Percentiles rank a stretch among this genome's conserved stretches.
phyloP scores from a whole-genome alignment of 2,888 invertebrate species.

The Thecocarcelia acutangulata region DNA sequence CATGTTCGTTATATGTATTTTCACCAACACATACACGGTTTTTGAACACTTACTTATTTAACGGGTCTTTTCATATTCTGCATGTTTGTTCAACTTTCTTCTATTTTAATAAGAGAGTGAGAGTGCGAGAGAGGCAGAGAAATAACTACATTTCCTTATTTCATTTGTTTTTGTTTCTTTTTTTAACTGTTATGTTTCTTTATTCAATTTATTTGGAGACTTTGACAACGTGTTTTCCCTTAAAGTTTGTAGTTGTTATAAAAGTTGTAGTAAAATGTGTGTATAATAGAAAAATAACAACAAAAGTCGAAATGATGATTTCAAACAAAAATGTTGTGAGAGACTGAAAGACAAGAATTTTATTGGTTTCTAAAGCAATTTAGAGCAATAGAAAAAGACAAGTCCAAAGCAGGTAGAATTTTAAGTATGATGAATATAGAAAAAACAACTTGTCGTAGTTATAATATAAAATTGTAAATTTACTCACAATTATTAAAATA shows the following conservation, averaged over 20 bases:
- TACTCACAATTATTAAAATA: too few species aligned
- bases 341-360: constrained; percentile 2
- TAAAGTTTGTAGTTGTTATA: constrained; percentile 5
- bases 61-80: constrained; percentile 4
- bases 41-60: constrained; percentile 13
- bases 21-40: neutral
- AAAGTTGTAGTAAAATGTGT: constrained; percentile 14
- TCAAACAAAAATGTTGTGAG: constrained; percentile 43
- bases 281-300: constrained; percentile 17
- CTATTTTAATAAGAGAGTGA: constrained; percentile 22
- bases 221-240: constrained; percentile 54
- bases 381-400: too few species aligned
- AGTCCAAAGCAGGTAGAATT: too few species aligned
- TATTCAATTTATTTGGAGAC: constrained; percentile 37
- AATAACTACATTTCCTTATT: constrained; percentile 55
- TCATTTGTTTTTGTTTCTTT: constrained; percentile 51
- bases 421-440: too few species aligned
- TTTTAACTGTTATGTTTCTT: constrained; percentile 20
- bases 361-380: too few species aligned
- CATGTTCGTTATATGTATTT: constrained; percentile 18
- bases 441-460: too few species aligned
- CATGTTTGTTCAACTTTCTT: constrained; percentile 53
- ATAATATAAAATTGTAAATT: too few species aligned
- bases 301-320: constrained; percentile 15
- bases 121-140: constrained; percentile 3